These are phyloP conservation scores for Nycticorax nycticorax DNA, from an alignment of 2,113 vertebrate species.

Conservation along the genomic window DNA sequence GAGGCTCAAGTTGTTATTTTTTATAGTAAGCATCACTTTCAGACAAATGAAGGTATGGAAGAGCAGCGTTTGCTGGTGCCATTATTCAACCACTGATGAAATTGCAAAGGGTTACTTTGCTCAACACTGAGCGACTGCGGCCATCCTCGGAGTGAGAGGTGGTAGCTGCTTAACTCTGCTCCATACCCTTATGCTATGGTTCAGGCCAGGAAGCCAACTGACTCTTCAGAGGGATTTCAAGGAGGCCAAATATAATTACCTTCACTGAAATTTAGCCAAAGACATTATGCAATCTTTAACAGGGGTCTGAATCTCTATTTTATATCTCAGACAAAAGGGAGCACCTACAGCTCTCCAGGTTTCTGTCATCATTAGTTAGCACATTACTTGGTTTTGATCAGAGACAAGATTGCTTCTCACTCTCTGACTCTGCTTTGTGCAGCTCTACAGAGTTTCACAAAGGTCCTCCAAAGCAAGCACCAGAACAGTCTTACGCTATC, in stretches of 20 bases:
- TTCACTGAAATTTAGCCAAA: slow-evolving; percentile 7
- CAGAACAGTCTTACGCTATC: not conserved
- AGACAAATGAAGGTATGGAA: not conserved
- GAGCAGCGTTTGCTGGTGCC: not conserved
- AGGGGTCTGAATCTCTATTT: not conserved
- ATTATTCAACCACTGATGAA: not conserved
- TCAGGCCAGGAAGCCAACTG: not conserved
- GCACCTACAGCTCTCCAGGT: slow-evolving; percentile 13
- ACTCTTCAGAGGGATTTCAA: not conserved
- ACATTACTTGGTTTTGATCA: slow-evolving; percentile 8
- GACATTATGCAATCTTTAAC: slow-evolving; percentile 3
- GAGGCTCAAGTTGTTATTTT: not conserved
- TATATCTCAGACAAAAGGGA: not conserved
- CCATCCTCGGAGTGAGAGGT: not conserved
- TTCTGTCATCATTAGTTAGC: slow-evolving; percentile 13
- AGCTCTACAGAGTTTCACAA: not conserved
- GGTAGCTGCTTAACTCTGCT: not conserved
- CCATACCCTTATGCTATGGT: not conserved
- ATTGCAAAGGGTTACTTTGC: not conserved
- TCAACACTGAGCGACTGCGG: not conserved
- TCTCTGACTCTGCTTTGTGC: not conserved
- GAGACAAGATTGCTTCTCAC: slow-evolving; percentile 5
- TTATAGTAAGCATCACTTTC: not conserved
- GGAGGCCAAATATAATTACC: slow-evolving; percentile 7
- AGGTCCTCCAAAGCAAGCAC: slow-evolving; percentile 23